These are phyloP conservation scores for Ecliptopera silaceata DNA, from an alignment of 2,888 invertebrate genomes.

Conservation along the genomic window DNA sequence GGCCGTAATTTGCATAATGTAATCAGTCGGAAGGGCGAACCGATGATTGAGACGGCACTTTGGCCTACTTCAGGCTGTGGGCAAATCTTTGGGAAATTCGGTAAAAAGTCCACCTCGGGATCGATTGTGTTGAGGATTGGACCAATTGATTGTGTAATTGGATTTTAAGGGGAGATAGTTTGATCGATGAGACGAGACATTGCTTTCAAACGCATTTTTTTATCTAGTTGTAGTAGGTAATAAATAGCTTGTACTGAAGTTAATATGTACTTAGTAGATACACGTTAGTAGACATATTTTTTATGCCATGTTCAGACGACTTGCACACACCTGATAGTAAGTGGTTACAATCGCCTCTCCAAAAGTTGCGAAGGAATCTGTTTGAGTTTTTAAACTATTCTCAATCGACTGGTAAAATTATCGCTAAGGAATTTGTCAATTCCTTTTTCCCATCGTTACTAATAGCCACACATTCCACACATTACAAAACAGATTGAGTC, in stretches of 20 bases:
- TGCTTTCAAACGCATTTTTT: too few relatives aligned
- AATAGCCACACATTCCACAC: constrained; percentile 28
- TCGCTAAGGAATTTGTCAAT: constrained; percentile 16
- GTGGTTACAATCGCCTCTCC: too few relatives aligned
- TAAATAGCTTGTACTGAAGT: too few relatives aligned
- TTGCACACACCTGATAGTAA: too few relatives aligned
- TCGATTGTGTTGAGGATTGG: constrained; percentile 25
- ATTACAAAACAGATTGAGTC: constrained; percentile 37
- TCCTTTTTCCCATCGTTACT: constrained; percentile 12
- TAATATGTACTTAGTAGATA: too few relatives aligned
- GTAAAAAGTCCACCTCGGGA: constrained; percentile 23
- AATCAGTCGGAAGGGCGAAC: constrained; percentile 57
- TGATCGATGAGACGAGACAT: neutral
- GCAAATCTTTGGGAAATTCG: constrained; percentile 22
- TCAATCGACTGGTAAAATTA: neutral
- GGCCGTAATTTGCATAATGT: constrained; percentile 62
- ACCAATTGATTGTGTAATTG: constrained; percentile 30
- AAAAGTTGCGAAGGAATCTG: too few relatives aligned
- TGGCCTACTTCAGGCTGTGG: constrained; percentile 42
- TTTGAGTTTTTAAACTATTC: too few relatives aligned
- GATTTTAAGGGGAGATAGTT: constrained; percentile 28
- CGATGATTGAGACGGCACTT: constrained; percentile 60
- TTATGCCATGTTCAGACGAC: too few relatives aligned
- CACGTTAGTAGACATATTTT: too few relatives aligned
- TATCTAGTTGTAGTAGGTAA: too few relatives aligned